Evolutionary conservation across 2,797 vertebrate species (phyloP).

Genomic region (Pachyuromys duprasi): DNA sequence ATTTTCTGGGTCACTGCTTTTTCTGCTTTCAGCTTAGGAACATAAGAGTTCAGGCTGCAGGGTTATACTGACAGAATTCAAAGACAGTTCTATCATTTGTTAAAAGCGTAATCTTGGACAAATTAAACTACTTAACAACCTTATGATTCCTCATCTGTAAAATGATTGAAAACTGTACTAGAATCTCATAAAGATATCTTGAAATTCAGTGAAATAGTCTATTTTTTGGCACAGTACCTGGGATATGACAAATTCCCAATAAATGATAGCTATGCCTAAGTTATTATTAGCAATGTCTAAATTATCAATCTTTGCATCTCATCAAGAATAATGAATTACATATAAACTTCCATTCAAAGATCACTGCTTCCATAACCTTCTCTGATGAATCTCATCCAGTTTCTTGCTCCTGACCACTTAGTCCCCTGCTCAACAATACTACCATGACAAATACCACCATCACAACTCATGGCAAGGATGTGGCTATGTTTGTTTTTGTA

Average conservation of each 20-base stretch:
- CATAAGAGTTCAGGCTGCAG: not conserved
- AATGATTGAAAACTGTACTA: slow-evolving; percentile 16
- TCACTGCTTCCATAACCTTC: not conserved
- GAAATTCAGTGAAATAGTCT: slow-evolving; percentile 21
- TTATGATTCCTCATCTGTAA: slow-evolving; percentile 46
- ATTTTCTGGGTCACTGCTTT: slow-evolving; percentile 39
- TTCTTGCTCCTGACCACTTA: not conserved
- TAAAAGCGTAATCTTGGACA: slow-evolving; percentile 16
- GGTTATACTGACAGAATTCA: slow-evolving; percentile 26
- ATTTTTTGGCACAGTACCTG: not conserved
- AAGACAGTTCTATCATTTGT: not conserved
- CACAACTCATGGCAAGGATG: not conserved
- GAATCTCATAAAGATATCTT: slow-evolving; percentile 27
- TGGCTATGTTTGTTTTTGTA: not conserved
- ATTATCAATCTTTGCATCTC: slow-evolving; percentile 25
- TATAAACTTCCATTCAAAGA: not conserved
- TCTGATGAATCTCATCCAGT: not conserved
- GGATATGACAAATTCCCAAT: slow-evolving; percentile 25
- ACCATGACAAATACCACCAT: not conserved
- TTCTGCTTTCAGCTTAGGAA: not conserved
- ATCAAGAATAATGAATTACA: slow-evolving; percentile 31
- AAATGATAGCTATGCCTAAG: not conserved
- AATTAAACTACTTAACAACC: slow-evolving; percentile 45
- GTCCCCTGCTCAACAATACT: not conserved
- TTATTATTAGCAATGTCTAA: slow-evolving; percentile 15